Evolutionary conservation across 2,113 vertebrate species (phyloP).

Genomic region (Toxostoma redivivum): DNA sequence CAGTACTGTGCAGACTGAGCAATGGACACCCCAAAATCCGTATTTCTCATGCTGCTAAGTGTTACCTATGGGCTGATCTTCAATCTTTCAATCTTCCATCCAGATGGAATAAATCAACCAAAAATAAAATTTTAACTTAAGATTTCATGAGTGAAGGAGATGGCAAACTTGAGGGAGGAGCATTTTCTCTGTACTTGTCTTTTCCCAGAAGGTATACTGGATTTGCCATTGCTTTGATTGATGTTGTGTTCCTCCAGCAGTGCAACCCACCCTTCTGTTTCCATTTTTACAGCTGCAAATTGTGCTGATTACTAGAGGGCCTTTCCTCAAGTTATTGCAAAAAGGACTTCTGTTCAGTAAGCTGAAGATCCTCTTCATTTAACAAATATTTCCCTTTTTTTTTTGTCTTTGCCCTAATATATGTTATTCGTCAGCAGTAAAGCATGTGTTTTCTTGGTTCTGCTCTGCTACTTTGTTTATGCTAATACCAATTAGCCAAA

Average conservation of each 20-base stretch:
- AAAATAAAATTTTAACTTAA: not conserved
- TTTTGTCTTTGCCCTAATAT: not conserved
- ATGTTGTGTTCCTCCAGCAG: conserved; percentile 48
- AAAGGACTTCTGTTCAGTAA: not conserved
- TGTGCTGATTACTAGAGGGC: not conserved
- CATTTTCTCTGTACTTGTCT: not conserved
- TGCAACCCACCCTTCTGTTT: conserved; percentile 35
- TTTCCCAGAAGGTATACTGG: conserved; percentile 27
- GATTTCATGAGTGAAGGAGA: not conserved
- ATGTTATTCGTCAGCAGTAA: conserved; percentile 18
- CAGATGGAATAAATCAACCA: not conserved
- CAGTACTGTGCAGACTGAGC: not conserved
- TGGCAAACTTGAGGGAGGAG: not conserved
- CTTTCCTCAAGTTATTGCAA: not conserved
- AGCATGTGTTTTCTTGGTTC: not conserved
- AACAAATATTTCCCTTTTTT: not conserved
- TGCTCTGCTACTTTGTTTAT: not conserved
- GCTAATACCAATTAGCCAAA: not conserved
- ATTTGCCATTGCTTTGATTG: conserved; percentile 47
- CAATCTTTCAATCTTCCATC: not conserved
- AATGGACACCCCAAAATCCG: not conserved
- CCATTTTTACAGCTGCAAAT: not conserved
- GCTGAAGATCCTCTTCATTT: conserved; percentile 4
- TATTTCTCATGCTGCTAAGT: not conserved
- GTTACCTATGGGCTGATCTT: not conserved